Percentiles rank a stretch among this genome's conserved stretches.
Evolutionary conservation across 2,888 invertebrate species (phyloP).

Genomic region (Norana najaformis): DNA sequence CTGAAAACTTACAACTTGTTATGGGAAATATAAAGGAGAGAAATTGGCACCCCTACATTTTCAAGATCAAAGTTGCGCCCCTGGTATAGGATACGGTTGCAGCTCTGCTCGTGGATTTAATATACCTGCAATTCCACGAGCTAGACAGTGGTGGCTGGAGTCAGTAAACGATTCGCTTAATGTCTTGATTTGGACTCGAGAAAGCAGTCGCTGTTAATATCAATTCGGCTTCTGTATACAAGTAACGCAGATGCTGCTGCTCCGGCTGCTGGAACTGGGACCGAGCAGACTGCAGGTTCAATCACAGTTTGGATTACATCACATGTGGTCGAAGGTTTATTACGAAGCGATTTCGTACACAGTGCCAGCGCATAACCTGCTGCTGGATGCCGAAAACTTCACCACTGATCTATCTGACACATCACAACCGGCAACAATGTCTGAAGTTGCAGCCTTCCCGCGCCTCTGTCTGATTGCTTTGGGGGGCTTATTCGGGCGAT

Average conservation of each 20-base stretch:
- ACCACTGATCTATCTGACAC: no score
- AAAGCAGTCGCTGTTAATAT: not conserved
- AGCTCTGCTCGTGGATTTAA: no score
- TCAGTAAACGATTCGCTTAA: not conserved
- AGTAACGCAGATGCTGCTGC: not conserved
- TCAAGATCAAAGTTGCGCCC: not conserved
- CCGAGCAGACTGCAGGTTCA: not conserved
- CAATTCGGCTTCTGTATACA: conserved; percentile 5
- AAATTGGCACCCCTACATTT: not conserved
- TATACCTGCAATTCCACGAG: not conserved
- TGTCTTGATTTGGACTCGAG: not conserved
- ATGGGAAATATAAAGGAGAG: not conserved
- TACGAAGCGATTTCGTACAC: not conserved
- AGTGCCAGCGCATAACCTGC: not conserved
- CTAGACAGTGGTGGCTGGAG: not conserved
- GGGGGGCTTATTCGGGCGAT: not conserved
- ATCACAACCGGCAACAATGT: not conserved
- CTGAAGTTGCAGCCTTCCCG: not conserved
- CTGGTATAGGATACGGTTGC: not conserved
- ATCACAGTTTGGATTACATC: conserved; percentile 1
- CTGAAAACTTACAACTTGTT: not conserved
- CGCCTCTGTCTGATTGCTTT: not conserved
- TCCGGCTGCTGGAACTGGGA: not conserved
- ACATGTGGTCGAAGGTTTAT: not conserved
- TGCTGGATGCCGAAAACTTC: not conserved